Conservation (phyloP, 2,888 invertebrate genomes). For the Apomyelois bistriatella region DNA sequence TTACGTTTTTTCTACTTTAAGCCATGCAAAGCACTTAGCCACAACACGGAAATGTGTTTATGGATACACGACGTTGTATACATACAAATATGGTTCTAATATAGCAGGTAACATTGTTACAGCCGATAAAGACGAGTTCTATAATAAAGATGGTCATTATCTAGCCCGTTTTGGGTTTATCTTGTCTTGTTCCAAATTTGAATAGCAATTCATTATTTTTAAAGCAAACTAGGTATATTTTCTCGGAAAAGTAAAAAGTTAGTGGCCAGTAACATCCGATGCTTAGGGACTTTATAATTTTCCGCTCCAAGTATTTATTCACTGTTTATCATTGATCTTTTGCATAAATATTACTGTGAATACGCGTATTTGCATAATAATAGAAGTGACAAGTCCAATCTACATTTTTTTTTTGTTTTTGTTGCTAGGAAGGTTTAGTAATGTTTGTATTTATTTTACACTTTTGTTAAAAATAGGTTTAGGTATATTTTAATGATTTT, state of each 20-base stretch:
- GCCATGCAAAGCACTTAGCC: constrained; percentile 12
- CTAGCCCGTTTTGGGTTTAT: constrained; percentile 10
- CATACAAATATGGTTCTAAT: constrained; percentile 21
- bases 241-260: neutral
- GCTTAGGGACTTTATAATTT: neutral
- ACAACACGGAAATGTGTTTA: constrained; percentile 23
- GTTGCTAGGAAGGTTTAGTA: neutral
- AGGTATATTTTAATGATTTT: too few species aligned
- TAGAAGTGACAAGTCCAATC: constrained; percentile 2
- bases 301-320: neutral
- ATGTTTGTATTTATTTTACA: too few species aligned
- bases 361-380: constrained; percentile 1
- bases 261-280: neutral
- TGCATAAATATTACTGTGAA: constrained; percentile 3
- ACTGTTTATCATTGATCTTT: constrained; percentile 4
- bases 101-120: constrained; percentile 14
- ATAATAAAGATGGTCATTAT: constrained; percentile 18
- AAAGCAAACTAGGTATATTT: neutral
- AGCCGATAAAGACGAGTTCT: constrained; percentile 16
- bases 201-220: constrained; percentile 3
- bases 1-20: constrained; percentile 13
- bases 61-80: constrained; percentile 8
- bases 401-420: neutral
- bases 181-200: constrained; percentile 11
- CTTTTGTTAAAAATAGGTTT: neutral